phyloP scores from a whole-genome alignment of 2,797 vertebrate genomes.

The Tinamus major region DNA sequence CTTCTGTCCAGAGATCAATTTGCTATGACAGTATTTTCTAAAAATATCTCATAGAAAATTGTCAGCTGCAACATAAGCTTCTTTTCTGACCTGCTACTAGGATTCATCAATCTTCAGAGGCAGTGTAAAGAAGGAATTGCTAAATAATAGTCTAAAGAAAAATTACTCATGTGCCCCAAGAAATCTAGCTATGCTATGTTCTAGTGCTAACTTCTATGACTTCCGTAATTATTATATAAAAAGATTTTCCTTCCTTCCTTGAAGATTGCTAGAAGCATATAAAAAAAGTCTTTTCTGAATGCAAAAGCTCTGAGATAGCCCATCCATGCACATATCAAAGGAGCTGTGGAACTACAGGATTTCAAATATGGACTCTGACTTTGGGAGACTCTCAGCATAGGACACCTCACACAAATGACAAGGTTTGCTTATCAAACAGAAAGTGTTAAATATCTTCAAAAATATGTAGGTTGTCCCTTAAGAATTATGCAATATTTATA shows the following conservation, averaged over 20 bases:
- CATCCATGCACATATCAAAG: neutral
- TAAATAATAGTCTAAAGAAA: neutral
- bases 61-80: neutral
- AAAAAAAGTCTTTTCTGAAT: neutral
- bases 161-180: neutral
- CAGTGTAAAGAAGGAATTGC: neutral
- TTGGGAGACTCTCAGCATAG: fast-evolving
- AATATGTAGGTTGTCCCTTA: neutral
- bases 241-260: neutral
- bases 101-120: neutral
- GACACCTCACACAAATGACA: neutral
- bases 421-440: neutral
- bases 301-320: neutral
- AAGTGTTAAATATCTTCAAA: neutral
- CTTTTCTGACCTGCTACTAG: neutral
- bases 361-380: neutral
- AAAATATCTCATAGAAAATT: neutral
- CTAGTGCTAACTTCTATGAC: neutral
- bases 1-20: neutral
- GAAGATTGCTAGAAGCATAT: neutral
- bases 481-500: neutral
- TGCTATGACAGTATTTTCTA: neutral
- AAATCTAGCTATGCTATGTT: neutral
- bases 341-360: neutral
- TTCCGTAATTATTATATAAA: neutral